Conservation (phyloP, 2,797 vertebrate species). For the Hirundo rustica region DNA sequence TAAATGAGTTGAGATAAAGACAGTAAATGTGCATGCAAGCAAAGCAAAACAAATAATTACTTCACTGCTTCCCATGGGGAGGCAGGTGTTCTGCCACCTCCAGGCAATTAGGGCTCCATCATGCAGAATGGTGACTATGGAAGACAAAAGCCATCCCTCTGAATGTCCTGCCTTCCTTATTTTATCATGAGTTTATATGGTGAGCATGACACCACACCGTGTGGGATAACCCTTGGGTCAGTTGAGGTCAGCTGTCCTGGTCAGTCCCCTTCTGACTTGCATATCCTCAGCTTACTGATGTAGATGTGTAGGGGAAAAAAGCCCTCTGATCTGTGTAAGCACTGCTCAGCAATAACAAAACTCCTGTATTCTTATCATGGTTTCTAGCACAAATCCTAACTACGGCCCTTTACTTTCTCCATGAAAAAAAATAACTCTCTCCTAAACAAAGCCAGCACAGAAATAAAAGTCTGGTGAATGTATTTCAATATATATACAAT, state of each 20-base stretch:
- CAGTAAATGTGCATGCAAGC: background rate
- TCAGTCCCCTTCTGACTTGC: background rate
- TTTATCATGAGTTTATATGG: background rate
- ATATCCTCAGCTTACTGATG: background rate
- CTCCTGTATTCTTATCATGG: background rate
- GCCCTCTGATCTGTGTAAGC: background rate
- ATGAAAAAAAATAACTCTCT: background rate
- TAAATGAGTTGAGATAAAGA: background rate
- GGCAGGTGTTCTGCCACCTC: background rate
- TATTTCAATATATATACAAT: background rate
- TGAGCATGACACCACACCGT: background rate
- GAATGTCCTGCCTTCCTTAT: background rate
- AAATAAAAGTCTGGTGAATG: background rate
- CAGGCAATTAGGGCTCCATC: background rate
- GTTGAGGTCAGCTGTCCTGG: background rate
- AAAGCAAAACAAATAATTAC: background rate
- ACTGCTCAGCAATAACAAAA: background rate
- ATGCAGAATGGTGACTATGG: background rate
- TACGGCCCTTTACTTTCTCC: background rate
- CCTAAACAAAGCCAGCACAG: background rate
- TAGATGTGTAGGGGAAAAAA: background rate
- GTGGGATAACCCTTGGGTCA: background rate
- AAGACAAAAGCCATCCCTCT: background rate
- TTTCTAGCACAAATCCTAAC: background rate
- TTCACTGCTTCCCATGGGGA: background rate